Percentiles rank a stretch among this genome's conserved stretches.
Evolutionary conservation across 2,113 vertebrate species (phyloP).

Genomic region (Centropus unirufus): DNA sequence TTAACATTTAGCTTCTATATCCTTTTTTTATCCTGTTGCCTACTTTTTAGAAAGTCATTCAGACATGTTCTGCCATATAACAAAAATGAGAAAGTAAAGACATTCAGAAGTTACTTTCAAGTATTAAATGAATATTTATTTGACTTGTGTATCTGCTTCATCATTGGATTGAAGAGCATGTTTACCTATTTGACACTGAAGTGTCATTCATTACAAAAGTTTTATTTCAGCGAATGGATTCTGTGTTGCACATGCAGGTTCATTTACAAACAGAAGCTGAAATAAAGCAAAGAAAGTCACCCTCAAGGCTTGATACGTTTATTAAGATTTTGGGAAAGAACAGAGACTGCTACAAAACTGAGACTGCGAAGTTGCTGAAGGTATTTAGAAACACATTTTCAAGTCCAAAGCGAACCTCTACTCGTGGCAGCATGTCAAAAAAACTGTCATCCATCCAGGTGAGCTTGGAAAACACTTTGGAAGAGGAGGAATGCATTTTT

Average conservation of each 20-base stretch:
- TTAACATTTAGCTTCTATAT: neutral
- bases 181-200: slow-evolving; percentile 13
- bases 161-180: neutral
- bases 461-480: slow-evolving; percentile 29
- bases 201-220: neutral
- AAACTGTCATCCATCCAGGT: slow-evolving; percentile 69
- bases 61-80: neutral
- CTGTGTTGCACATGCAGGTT: slow-evolving; percentile 40
- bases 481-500: neutral
- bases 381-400: slow-evolving; percentile 69
- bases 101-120: slow-evolving; percentile 16
- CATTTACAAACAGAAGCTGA: slow-evolving; percentile 64
- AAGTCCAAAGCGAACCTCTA: slow-evolving; percentile 56
- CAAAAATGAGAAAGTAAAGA: neutral
- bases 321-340: slow-evolving; percentile 73
- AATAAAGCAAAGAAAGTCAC: slow-evolving; percentile 58
- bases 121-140: neutral
- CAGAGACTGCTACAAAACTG: slow-evolving; percentile 65
- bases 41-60: slow-evolving; percentile 21
- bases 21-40: neutral
- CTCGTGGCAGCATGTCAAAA: slow-evolving; percentile 34
- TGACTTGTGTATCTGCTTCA: neutral
- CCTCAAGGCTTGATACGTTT: slow-evolving; percentile 68
- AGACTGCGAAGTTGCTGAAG: slow-evolving; percentile 72
- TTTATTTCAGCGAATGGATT: slow-evolving; percentile 48